A percentile compares a stretch with the other conserved stretches of the same genome.
phyloP scores from a whole-genome alignment of 1,140 invertebrate species.

The Diorhabda carinulata region DNA sequence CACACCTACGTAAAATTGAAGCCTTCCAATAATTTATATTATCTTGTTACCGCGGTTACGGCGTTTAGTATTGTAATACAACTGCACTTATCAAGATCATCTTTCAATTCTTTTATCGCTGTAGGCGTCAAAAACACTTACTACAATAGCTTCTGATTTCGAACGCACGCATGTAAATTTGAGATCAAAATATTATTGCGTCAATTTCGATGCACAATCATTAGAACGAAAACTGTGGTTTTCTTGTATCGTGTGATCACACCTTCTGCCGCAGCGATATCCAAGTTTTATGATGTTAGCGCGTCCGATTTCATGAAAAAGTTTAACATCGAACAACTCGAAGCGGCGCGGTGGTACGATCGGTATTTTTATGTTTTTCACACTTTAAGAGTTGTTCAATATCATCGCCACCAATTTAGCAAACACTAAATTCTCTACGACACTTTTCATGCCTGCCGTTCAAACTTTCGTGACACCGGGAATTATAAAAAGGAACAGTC shows the following conservation, averaged over 20 bases:
- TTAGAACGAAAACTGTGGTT: constrained; percentile 42
- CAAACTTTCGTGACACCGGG: no score
- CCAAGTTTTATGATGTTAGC: constrained; percentile 31
- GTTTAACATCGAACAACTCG: constrained; percentile 21
- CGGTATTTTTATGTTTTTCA: constrained; percentile 4
- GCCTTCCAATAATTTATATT: constrained; percentile 34
- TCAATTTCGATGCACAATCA: constrained; percentile 39
- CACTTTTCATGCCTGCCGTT: no score
- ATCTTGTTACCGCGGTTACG: constrained; percentile 36
- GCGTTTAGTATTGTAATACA: constrained; percentile 33
- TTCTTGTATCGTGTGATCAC: constrained; percentile 38
- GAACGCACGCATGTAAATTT: constrained; percentile 40
- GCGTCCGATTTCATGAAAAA: constrained; percentile 36
- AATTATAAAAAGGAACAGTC: no score
- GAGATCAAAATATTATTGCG: constrained; percentile 33
- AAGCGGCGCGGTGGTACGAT: not conserved
- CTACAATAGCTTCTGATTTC: constrained; percentile 5
- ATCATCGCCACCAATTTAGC: not conserved
- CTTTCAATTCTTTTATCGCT: constrained; percentile 35
- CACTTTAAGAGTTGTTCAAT: constrained; percentile 5
- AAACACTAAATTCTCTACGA: no score
- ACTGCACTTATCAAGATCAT: constrained; percentile 1
- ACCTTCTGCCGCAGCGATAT: constrained; percentile 34
- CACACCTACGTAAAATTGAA: constrained; percentile 36
- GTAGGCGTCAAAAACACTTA: constrained; percentile 17